Conservation (phyloP, 2,113 vertebrate genomes). For the Emydocephalus ijimae region DNA sequence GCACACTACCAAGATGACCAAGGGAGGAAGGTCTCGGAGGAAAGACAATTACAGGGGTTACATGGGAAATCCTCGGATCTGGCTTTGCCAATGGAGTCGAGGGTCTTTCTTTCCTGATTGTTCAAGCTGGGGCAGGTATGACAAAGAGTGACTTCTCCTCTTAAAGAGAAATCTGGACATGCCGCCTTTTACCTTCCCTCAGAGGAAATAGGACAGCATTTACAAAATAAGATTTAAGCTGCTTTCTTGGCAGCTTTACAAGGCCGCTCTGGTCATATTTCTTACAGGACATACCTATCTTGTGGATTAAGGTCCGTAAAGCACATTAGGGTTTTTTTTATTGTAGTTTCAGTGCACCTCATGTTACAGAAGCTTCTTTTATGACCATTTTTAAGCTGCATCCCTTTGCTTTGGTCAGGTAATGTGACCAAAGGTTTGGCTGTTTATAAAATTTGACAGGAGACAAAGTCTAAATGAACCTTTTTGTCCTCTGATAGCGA, state of each 20-base stretch:
- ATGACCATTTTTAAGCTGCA: not conserved
- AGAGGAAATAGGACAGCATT: not conserved
- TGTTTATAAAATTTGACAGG: not conserved
- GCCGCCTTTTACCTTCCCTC: not conserved
- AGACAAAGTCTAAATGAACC: not conserved
- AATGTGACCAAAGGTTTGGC: not conserved
- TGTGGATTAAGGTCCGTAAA: not conserved
- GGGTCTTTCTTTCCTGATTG: too few species aligned
- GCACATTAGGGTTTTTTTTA: not conserved
- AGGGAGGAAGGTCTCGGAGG: too few species aligned
- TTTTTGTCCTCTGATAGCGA: not conserved
- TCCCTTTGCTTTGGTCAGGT: not conserved
- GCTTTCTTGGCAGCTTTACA: not conserved
- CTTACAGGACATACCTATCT: not conserved
- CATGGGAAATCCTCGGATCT: too few species aligned
- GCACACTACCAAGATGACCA: not conserved
- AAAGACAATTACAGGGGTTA: too few species aligned
- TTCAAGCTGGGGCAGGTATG: too few species aligned
- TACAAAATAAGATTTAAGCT: not conserved
- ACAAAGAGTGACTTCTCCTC: not conserved
- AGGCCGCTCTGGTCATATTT: not conserved
- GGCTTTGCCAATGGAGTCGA: too few species aligned
- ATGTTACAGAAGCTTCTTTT: not conserved
- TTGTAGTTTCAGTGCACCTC: not conserved
- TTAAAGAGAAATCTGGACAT: not conserved